phyloP scores from a whole-genome alignment of 2,797 vertebrate species.

The Acrossocheilus wenchowensis region DNA sequence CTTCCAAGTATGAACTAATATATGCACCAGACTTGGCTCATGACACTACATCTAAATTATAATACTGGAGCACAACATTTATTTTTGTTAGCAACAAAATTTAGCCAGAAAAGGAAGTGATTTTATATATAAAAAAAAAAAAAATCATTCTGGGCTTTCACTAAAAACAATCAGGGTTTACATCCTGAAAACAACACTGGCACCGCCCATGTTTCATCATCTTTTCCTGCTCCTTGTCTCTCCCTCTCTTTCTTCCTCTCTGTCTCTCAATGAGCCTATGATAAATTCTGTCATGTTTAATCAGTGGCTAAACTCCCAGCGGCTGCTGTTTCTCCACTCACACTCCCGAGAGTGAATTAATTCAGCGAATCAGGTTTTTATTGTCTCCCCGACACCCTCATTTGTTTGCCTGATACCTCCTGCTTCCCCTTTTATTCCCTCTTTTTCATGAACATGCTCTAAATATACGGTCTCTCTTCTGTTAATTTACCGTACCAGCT shows the following conservation, averaged over 20 bases:
- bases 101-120: neutral
- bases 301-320: conserved; percentile 32
- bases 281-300: conserved; percentile 52
- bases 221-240: conserved; percentile 51
- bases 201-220: neutral
- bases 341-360: conserved; percentile 27
- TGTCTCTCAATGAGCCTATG: conserved; percentile 34
- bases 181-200: neutral
- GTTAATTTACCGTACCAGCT: neutral
- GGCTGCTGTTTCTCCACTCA: conserved; percentile 1
- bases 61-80: neutral
- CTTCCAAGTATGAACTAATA: neutral
- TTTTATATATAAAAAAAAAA: neutral
- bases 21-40: neutral
- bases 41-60: neutral
- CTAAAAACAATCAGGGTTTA: neutral
- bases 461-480: neutral
- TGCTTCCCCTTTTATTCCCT: conserved; percentile 32
- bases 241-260: conserved; percentile 31
- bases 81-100: neutral
- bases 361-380: conserved; percentile 38
- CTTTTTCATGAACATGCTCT: conserved; percentile 49
- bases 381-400: conserved; percentile 21
- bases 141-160: neutral
- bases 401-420: neutral